Evolutionary conservation across 92 coral and sea anemone species (phyloP).

Genomic region (Umimayanthus kanabou): DNA sequence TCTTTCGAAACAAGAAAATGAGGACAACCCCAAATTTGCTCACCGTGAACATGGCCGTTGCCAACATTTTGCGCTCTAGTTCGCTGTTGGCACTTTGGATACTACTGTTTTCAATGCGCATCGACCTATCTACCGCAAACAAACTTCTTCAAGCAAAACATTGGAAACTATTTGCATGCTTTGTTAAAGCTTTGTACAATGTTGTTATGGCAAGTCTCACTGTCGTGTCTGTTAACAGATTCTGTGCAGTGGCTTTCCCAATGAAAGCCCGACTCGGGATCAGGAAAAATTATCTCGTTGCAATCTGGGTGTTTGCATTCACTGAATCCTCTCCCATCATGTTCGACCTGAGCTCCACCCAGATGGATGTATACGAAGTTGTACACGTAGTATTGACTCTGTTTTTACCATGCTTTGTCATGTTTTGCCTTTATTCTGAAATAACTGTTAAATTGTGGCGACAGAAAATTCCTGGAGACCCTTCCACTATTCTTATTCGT

Average conservation of each 20-base stretch:
- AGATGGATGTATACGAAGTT: not conserved
- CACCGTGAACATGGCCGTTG: constrained; percentile 5
- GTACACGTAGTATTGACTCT: not conserved
- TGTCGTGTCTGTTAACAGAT: constrained; percentile 11
- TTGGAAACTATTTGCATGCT: not conserved
- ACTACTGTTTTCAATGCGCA: not conserved
- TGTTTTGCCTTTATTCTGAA: not conserved
- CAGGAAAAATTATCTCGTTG: not conserved
- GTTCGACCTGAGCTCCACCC: not conserved
- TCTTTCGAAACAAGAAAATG: not conserved
- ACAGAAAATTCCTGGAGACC: too few relatives aligned
- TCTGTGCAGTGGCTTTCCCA: constrained; percentile 15
- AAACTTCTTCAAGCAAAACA: not conserved
- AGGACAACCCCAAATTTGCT: constrained; percentile 23
- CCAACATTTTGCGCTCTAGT: not conserved
- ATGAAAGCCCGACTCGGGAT: constrained; percentile 17
- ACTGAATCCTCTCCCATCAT: not conserved
- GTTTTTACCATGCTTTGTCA: not conserved
- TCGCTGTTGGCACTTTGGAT: not conserved
- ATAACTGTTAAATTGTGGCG: constrained; percentile 5
- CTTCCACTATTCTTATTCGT: too few relatives aligned
- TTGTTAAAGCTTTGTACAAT: not conserved
- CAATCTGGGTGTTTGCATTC: not conserved
- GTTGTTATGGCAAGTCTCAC: not conserved
- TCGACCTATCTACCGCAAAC: not conserved